Conservation (phyloP, 2,888 invertebrate genomes). For the Cephus nigrinus region DNA sequence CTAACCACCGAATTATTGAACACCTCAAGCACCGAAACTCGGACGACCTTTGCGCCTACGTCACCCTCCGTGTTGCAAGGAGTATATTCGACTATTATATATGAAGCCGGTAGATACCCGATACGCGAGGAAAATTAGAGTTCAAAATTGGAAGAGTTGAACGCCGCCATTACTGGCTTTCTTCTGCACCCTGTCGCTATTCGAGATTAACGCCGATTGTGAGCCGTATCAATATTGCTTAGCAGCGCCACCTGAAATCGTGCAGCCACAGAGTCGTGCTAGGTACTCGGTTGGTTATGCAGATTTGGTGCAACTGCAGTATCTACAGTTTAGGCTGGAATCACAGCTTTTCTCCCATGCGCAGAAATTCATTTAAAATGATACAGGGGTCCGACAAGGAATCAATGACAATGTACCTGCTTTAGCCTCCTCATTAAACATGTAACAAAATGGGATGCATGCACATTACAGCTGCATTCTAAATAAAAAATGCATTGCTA, state of each 20-base stretch:
- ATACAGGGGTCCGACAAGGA: not conserved
- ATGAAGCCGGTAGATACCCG: not conserved
- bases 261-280: not conserved
- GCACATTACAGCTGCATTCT: not conserved
- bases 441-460: not conserved
- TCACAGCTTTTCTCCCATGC: not conserved
- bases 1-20: not conserved
- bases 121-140: constrained; percentile 25
- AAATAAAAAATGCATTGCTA: not conserved
- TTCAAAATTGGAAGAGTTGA: constrained; percentile 38
- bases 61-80: constrained; percentile 3
- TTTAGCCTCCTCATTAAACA: not conserved
- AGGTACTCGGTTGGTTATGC: not conserved
- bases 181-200: constrained; percentile 16
- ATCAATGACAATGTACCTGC: not conserved
- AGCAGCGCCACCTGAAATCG: constrained; percentile 4
- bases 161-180: constrained; percentile 43
- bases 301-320: not conserved
- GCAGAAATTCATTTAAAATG: not conserved
- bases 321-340: not conserved
- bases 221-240: constrained; percentile 14
- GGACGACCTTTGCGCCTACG: constrained; percentile 6
- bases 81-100: not conserved
- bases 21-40: constrained; percentile 1
- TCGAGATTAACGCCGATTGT: not conserved